Base-by-base conservation (phyloP, 1,140 invertebrate species). In the Trichonephila clavata region DNA sequence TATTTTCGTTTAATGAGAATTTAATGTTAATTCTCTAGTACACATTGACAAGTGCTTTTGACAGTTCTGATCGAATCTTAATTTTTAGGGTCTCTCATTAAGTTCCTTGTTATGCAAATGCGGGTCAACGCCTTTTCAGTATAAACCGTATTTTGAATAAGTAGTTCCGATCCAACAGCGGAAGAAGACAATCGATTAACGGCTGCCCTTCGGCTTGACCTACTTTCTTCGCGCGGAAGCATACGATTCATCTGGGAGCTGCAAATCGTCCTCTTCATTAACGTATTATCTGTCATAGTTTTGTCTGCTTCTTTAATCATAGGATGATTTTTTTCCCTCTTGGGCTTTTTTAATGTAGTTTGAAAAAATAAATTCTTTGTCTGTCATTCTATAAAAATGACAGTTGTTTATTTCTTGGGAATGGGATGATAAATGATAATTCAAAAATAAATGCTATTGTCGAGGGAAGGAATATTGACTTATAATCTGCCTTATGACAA, bases 211-310 rank as follows among this genome's bases (percentile, higher is more conserved):
- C 80, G 80, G 39, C 50, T 57, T 86, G 84, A 86, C 84, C 84
- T 86, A 86, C 84, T 86, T 86, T 86, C 84, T 61, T 60, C n/a
- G 57, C 24, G 84, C 57, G 84, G n/a, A 86, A 61, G 84, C 84
- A 61, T 63, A 86, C 57, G 60, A 63, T 39, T 86, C 84, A 61
- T 60, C 27, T 39, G 84, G 84, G 84, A 86, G 60, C 84, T 86
- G 84, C 84, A 86, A 86, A 86, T 86, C 84, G 84, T 24, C 27
- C 59, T 86, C 84, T 86, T 86, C 84, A 86, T 86, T 86, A 86
- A 61, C 84, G 60, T 63, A 86, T 86, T 86, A 86, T 86, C 84
- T 63, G 39, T 83, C 50, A 83, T 50, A 83, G 2, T 83, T 57
- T 83, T 83, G 21, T 83, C 32, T 24, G 43, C 80, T 50, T 18